Evolutionary conservation across 1,140 invertebrate species (phyloP), one percentile per base, ranked within the genome.

Genomic region (Cydia splendana): DNA sequence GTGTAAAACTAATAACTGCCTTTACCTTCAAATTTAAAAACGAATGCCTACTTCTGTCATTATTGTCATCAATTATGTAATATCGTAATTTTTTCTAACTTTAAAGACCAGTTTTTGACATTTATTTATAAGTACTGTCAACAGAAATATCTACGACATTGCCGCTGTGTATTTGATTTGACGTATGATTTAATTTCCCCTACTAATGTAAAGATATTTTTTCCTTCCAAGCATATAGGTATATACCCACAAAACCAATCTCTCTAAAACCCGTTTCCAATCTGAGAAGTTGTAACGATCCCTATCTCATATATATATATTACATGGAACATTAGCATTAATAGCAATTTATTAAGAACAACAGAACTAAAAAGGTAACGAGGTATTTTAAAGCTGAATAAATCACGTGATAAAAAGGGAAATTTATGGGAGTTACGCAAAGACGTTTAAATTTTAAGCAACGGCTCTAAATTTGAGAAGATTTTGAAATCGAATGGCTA

Each of bases 291-390:
- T 62, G 20, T 62, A 62, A 62, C 57, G 20, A 62, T 62, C 51
- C 51, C 2, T 24, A 24, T 10, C 20, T 24, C 57, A 62, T 62
- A 62, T 24, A 24, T 20, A 24, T 24, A 24, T 62, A 24, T 62
- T 24, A 62, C 57, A 62, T 62, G 20, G 20, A 24, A 62, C 57
- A 62, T 62, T 62, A 24, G 57, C 57, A 24, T 62, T 62, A 24
- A 62, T 24, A n/a, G 20, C 57, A 24, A 62, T 62, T 24, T 24
- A 62, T 62, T 62, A 62, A 24, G 20, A 62, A 24, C 57, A 15
- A 0, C 48, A 62, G 20, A 62, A 62, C 53, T 9, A 57, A 57
- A 57, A 57, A 57, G 53, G 53, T 24, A 62, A 62, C 57, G 15
- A 24, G 10, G 20, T 62, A 7, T 62, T 62, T 62, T 24, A 18